Base-by-base conservation (phyloP, 2,113 vertebrate species). In the Circaetus gallicus region DNA sequence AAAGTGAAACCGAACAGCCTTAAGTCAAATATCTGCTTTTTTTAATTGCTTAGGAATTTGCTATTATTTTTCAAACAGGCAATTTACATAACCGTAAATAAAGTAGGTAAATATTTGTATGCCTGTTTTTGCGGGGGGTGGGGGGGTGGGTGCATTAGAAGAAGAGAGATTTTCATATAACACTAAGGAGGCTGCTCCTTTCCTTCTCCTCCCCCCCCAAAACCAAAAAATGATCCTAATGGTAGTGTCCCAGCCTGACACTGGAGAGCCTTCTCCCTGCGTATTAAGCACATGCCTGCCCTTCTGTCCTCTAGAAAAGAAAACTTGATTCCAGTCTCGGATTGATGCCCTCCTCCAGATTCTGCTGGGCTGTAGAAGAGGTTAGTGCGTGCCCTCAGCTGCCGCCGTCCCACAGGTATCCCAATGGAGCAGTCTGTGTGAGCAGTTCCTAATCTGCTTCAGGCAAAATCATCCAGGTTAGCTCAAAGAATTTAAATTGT, bases 391-490 rank as follows among this genome's bases (percentile, higher is more conserved):
- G 63, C 65, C 61, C 79, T 40, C 7, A 1, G 31, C 76, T 12
- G 73, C 49, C 1, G 7, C 43, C 50, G 7, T 25, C 77, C 56
- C n/a, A 0, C 83, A 31, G 83, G 6, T 3, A 32, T 34, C 88
- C 89, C 49, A 4, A 3, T 0, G 22, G 36, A 84, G 50, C 67
- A 2, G 34, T 1, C 70, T 9, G 22, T 0, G 55, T 1, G 3
- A 19, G 45, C 28, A 1, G 58, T 7, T 34, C 76, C 9, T 31
- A 0, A 4, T 32, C 69, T 20, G 84, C 88, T 38, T 2, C 63
- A 19, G 92, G 87, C 77, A 61, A 13, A 77, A 83, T 3, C 81
- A 47, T 1, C 58, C 77, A 11, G 67, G 26, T 63, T 61, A 26
- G 36, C 61, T 49, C 21, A 10, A 10, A 52, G 77, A 42, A 42